phyloP scores from a whole-genome alignment of 2,888 invertebrate genomes.

The Anarsia innoxiella region DNA sequence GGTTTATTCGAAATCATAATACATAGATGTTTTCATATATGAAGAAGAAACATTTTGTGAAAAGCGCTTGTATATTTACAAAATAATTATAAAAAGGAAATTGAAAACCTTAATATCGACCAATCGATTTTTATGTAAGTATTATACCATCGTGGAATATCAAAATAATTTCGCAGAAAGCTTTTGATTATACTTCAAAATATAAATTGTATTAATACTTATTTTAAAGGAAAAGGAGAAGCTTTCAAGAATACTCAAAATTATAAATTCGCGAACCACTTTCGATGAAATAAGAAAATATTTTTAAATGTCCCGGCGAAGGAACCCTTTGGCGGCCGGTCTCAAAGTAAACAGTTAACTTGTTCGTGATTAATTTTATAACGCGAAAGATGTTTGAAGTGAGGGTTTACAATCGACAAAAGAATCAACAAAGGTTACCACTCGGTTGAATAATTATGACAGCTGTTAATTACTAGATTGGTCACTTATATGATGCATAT shows the following conservation, averaged over 20 bases:
- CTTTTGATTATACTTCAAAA: neutral
- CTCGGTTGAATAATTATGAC: too few species aligned
- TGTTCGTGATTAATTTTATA: neutral
- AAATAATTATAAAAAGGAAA: too few species aligned
- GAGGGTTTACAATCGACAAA: too few species aligned
- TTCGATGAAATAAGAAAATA: constrained; percentile 30
- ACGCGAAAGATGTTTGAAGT: neutral
- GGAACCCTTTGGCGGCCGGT: constrained; percentile 17
- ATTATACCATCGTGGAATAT: neutral
- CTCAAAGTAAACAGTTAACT: constrained; percentile 20
- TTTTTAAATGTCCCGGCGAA: constrained; percentile 26
- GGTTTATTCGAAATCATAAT: too few species aligned
- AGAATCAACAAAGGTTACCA: too few species aligned
- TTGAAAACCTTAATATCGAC: too few species aligned
- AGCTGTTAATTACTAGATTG: too few species aligned
- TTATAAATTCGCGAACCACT: constrained; percentile 29
- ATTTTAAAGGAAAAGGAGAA: constrained; percentile 13
- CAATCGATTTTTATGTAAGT: too few species aligned
- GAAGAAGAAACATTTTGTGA: too few species aligned
- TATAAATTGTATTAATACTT: neutral
- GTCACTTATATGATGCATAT: too few species aligned
- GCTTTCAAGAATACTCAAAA: constrained; percentile 29
- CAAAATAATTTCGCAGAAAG: neutral
- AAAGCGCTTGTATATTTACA: too few species aligned
- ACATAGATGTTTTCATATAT: too few species aligned